phyloP scores from a whole-genome alignment of 2,888 invertebrate species.

The Julus scanicus region DNA sequence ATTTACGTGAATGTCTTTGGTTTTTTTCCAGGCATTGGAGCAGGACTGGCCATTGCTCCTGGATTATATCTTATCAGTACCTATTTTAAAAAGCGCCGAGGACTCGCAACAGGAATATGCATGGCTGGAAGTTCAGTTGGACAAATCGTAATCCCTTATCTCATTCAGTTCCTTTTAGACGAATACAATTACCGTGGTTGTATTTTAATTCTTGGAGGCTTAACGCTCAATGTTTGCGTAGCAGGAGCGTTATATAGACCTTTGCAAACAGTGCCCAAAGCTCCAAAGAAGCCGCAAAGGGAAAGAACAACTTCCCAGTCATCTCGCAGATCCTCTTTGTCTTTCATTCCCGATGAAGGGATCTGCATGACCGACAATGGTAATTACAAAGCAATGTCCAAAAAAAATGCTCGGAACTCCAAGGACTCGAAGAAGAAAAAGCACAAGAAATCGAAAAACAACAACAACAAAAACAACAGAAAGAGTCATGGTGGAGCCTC shows the following conservation, averaged over 20 bases:
- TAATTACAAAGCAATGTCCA: not conserved
- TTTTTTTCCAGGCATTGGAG: conserved; percentile 61
- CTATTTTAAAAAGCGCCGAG: conserved; percentile 76
- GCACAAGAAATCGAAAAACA: conserved; percentile 29
- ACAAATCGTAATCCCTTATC: conserved; percentile 68
- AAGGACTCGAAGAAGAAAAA: conserved; percentile 27
- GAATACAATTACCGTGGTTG: conserved; percentile 73
- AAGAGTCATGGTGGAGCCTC: not conserved
- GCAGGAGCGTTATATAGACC: conserved; percentile 77
- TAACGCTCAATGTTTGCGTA: conserved; percentile 80
- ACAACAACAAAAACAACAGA: conserved; percentile 15
- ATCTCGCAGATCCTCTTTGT: conserved; percentile 1
- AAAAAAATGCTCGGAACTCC: not conserved
- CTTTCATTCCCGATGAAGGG: conserved; percentile 50
- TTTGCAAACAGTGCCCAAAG: conserved; percentile 63
- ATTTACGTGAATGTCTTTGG: too few relatives aligned
- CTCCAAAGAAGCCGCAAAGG: not conserved
- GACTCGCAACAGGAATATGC: conserved; percentile 78
- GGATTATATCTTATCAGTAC: conserved; percentile 76
- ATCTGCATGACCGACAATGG: not conserved
- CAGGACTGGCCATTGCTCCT: conserved; percentile 67
- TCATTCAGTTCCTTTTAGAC: conserved; percentile 61
- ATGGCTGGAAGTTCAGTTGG: conserved; percentile 81
- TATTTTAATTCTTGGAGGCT: conserved; percentile 76
- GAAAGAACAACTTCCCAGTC: conserved; percentile 6